Evolutionary conservation across 2,888 invertebrate species (phyloP).

Genomic region (Plagodis pulveraria): DNA sequence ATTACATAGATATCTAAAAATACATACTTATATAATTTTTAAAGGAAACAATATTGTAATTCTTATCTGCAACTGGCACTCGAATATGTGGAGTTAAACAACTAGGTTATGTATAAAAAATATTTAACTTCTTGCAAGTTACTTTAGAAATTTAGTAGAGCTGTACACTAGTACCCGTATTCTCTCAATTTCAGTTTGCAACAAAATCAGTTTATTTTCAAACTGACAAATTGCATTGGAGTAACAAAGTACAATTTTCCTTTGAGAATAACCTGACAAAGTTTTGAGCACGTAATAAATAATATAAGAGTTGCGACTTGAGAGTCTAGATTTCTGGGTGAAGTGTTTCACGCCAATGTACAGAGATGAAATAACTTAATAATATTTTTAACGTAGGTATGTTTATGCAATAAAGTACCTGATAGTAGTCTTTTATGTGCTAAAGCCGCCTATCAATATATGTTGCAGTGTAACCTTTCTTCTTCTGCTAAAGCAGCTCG

Average conservation of each 20-base stretch:
- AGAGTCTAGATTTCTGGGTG: slow-evolving; percentile 14
- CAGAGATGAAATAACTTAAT: neutral
- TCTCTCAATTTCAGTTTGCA: slow-evolving; percentile 81
- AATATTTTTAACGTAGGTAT: neutral
- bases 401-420: neutral
- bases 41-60: neutral
- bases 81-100: slow-evolving; percentile 18
- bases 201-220: slow-evolving; percentile 80
- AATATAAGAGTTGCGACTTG: slow-evolving; percentile 34
- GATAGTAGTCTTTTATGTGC: no score
- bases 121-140: slow-evolving; percentile 57
- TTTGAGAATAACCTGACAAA: slow-evolving; percentile 68
- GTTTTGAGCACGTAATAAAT: slow-evolving; percentile 56
- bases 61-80: slow-evolving; percentile 1
- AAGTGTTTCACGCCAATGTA: slow-evolving; percentile 3
- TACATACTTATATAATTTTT: no score
- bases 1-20: no score
- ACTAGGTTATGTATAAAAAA: slow-evolving; percentile 51
- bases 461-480: no score
- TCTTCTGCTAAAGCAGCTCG: no score
- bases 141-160: slow-evolving; percentile 62
- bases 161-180: slow-evolving; percentile 55
- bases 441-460: no score
- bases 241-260: slow-evolving; percentile 73
- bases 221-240: slow-evolving; percentile 77